phyloP scores from a whole-genome alignment of 2,888 invertebrate genomes.

The Anarsia innoxiella region DNA sequence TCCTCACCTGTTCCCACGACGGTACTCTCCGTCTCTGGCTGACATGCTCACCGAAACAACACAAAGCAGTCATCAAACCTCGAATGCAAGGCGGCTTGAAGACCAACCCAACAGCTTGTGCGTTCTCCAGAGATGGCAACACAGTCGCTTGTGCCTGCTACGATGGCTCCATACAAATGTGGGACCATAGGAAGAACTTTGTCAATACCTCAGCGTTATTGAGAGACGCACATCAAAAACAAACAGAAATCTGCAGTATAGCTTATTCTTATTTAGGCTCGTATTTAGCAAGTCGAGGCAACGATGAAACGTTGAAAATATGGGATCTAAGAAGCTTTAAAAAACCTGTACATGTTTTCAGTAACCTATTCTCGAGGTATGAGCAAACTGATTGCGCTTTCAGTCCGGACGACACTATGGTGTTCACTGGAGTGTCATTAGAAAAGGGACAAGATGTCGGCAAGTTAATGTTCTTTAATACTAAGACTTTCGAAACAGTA shows the following conservation, averaged over 20 bases:
- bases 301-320: conserved; percentile 95
- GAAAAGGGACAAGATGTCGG: conserved; percentile 79
- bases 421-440: conserved; percentile 91
- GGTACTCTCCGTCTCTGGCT: conserved; percentile 96
- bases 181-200: conserved; percentile 95
- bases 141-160: conserved; percentile 93
- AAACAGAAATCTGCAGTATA: conserved; percentile 88
- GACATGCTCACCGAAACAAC: conserved; percentile 84
- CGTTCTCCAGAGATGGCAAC: conserved; percentile 89
- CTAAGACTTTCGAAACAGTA: conserved; percentile 83
- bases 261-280: conserved; percentile 91
- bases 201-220: conserved; percentile 89
- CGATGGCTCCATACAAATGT: conserved; percentile 97
- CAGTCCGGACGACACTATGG: conserved; percentile 93
- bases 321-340: conserved; percentile 95
- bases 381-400: conserved; percentile 88
- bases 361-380: conserved; percentile 86
- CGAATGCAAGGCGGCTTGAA: conserved; percentile 89
- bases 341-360: conserved; percentile 81
- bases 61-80: conserved; percentile 90
- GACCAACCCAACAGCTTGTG: conserved; percentile 88
- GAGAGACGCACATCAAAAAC: conserved; percentile 86
- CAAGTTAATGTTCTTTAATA: conserved; percentile 85
- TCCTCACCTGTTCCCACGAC: conserved; percentile 95
- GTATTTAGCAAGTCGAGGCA: conserved; percentile 85